Base-by-base conservation (phyloP, 2,113 vertebrate species). In the Pelusios castaneus region DNA sequence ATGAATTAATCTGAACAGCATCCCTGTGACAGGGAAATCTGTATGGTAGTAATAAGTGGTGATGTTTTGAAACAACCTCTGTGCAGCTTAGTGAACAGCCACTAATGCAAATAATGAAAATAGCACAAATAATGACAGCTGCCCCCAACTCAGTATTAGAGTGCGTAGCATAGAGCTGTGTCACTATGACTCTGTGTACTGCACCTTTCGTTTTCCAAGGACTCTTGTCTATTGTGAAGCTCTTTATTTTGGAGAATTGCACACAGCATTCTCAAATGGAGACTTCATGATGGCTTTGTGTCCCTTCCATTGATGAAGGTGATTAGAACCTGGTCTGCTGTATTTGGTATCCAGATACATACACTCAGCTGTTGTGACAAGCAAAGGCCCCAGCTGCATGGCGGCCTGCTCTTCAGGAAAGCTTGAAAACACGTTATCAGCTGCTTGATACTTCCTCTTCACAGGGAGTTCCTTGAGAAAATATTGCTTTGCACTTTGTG, bases 351-450 rank as follows among this genome's bases (percentile, higher is more conserved):
- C 41, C 38, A 75, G 25, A 14, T 45, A 13, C 22, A 24, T 27
- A 27, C 41, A 14, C 1, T 1, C 0, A 55, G 70, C 17, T 0
- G 7, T 1, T 60, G 34, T 0, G 2, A 13, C 14, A 34, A 49
- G 43, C 31, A 6, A 24, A 60, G 34, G 9, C 24, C 17, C n/a
- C 49, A 43, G 52, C 45, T 63, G 31, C 29, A 34, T 12, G 22
- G 10, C 8, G 21, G 4, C 34, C 80, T 22, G 41, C 41, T 58
- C 55, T 82, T 34, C 34, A 54, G 47, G 55, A 58, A 52, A 78
- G 38, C 22, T 54, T 89, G 77, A 55, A 75, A 80, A 56, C 78
- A 43, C 58, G 77, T 58, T 54, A 73, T 41, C 84, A 83, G 90
- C 41, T 54, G 45, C 47, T 2, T 11, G 38, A 86, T 8, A 41